These are phyloP conservation scores for Isichthys henryi DNA, from an alignment of 2,113 vertebrate genomes.

Conservation along the genomic window DNA sequence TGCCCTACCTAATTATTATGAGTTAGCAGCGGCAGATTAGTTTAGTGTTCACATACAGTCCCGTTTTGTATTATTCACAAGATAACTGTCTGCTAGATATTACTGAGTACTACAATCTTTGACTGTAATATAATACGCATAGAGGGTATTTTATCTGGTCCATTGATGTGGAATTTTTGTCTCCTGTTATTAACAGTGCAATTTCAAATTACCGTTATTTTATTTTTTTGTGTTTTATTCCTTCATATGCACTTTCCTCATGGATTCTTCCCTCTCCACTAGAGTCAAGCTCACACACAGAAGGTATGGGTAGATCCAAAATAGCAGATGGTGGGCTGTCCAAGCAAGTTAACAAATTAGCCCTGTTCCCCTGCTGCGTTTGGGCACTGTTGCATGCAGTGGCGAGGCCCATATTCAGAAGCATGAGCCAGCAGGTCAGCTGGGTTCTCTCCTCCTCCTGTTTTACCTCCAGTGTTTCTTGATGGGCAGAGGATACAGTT, in stretches of 20 bases:
- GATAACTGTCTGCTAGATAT: not conserved
- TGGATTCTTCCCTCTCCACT: constrained; percentile 26
- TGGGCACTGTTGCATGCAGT: constrained; percentile 39
- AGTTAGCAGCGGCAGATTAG: constrained; percentile 26
- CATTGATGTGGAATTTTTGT: not conserved
- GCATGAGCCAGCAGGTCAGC: constrained; percentile 46
- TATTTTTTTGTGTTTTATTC: not conserved
- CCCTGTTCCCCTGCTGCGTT: constrained; percentile 45
- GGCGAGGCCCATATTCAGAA: constrained; percentile 31
- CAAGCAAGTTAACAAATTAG: constrained; percentile 24
- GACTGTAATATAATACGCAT: not conserved
- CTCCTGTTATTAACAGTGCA: not conserved
- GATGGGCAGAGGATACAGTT: not conserved
- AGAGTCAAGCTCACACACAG: constrained; percentile 28
- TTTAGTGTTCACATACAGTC: not conserved
- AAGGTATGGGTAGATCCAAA: constrained; percentile 34
- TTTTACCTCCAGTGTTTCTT: not conserved
- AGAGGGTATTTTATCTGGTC: not conserved
- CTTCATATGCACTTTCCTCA: no score
- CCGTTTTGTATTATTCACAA: not conserved
- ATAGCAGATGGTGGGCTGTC: constrained; percentile 40
- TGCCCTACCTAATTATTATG: constrained; percentile 2
- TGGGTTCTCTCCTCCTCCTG: constrained; percentile 25
- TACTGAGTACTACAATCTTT: not conserved
- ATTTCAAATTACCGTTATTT: not conserved